Conservation (phyloP, 2,888 invertebrate genomes). For the Erebia aethiops region DNA sequence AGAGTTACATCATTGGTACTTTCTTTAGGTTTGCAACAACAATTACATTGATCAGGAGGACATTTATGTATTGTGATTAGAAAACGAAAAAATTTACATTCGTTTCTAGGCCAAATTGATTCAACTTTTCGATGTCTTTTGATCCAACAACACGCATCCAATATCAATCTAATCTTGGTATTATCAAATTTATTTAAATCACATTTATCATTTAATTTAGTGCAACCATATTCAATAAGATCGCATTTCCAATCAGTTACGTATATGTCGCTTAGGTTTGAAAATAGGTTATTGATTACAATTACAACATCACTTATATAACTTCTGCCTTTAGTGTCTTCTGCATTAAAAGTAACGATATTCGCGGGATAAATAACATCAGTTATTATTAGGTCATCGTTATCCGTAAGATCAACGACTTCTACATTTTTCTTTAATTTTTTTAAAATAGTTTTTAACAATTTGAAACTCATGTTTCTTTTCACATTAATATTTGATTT, state of each 20-base stretch:
- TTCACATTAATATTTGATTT: neutral
- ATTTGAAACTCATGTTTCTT: neutral
- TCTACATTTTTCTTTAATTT: neutral
- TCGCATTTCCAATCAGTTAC: slow-evolving; percentile 12
- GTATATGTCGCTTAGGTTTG: slow-evolving; percentile 4
- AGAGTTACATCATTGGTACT: neutral
- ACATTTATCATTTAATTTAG: neutral
- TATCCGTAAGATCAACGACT: neutral
- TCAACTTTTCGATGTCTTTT: neutral
- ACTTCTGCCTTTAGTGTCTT: neutral
- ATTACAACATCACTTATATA: slow-evolving; percentile 6
- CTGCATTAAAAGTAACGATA: neutral
- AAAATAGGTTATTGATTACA: slow-evolving; percentile 12
- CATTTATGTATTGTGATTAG: slow-evolving; percentile 7
- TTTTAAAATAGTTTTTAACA: neutral
- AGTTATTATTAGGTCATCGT: neutral
- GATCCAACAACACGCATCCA: slow-evolving; percentile 23
- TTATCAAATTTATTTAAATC: neutral
- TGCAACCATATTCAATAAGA: slow-evolving; percentile 11
- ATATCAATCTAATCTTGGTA: neutral
- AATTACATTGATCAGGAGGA: neutral
- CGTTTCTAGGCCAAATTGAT: slow-evolving; percentile 9
- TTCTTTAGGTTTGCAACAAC: slow-evolving; percentile 14
- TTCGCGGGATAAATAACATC: neutral
- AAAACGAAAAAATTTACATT: slow-evolving; percentile 10